Base-by-base conservation (phyloP, 2,888 invertebrate species). In the Metellina segmentata region DNA sequence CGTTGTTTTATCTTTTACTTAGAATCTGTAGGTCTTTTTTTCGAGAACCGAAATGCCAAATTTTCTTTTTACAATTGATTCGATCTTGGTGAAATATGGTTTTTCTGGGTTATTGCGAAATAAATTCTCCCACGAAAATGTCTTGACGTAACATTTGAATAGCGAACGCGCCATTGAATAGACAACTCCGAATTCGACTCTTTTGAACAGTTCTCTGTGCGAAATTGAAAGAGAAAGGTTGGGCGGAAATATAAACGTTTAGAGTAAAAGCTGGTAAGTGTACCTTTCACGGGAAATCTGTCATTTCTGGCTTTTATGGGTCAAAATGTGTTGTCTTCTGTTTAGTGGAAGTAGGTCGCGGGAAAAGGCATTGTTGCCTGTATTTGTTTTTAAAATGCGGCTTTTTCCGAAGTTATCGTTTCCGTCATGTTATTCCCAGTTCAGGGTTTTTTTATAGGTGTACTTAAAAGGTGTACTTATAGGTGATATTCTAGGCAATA, bases 291-390 rank as follows among this genome's bases (percentile, higher is more conserved):
- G 71, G 48, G 74, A 90, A 89, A 90, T 85, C 85, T 90, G 79
- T 90, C 90, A 52, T 71, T 85, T 90, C 85, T n/a, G 83, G 78
- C 82, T 90, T 34, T 90, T 90, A 74, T 90, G 79, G 89, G 90
- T 90, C 85, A 85, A 79, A 72, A 79, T 69, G 85, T 78, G 70
- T 71, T 71, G 77, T 83, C 74, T 77, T 89, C 83, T 78, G 77
- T 77, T 83, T 72, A 51, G 51, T 34, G 90, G 69, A 90, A 85
- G 71, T 85, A 74, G 90, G 90, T 85, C 90, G 85, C 52, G 79
- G 71, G 90, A 70, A 72, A 85, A 85, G 85, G 85, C 85, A 85
- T 89, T 89, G 89, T 89, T 78, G 83, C 90, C 79, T 85, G 79
- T 72, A 79, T 79, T 90, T 72, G 53, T 85, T 85, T 85, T 74